Conservation (phyloP, 2,888 invertebrate genomes). For the Dasysyrphus tricinctus region DNA sequence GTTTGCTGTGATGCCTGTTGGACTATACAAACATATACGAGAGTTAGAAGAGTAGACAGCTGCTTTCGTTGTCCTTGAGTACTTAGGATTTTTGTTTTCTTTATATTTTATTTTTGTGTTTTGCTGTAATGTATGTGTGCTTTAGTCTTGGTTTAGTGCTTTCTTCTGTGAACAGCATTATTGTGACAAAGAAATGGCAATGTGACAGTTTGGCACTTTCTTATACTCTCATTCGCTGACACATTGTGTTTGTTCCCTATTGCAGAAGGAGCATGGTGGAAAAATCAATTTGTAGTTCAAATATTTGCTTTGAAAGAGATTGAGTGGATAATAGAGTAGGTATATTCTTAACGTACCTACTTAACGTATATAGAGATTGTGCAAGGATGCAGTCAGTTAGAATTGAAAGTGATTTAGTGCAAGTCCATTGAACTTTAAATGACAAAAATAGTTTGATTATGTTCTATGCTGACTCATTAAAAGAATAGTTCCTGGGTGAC, state of each 20-base stretch:
- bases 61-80: conserved; percentile 11
- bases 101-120: background rate
- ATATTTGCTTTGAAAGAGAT: conserved; percentile 57
- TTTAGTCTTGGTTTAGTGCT: conserved; percentile 9
- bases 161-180: background rate
- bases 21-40: background rate
- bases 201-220: conserved; percentile 44
- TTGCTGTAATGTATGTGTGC: background rate
- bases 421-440: background rate
- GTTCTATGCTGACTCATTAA: no score
- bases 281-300: conserved; percentile 70
- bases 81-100: background rate
- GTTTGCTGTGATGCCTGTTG: conserved; percentile 18
- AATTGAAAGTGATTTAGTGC: background rate
- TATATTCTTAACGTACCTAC: background rate
- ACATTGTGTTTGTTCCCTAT: conserved; percentile 1
- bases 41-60: background rate
- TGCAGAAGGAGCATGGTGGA: background rate
- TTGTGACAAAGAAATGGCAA: conserved; percentile 18
- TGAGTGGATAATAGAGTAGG: conserved; percentile 10
- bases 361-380: background rate
- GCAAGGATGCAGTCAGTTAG: background rate
- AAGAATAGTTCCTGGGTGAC: no score
- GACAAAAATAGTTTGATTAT: background rate
- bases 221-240: background rate